Conservation (phyloP, 37 sponge, comb jelly and placozoan genomes). For the Petrosia ficiformis region DNA sequence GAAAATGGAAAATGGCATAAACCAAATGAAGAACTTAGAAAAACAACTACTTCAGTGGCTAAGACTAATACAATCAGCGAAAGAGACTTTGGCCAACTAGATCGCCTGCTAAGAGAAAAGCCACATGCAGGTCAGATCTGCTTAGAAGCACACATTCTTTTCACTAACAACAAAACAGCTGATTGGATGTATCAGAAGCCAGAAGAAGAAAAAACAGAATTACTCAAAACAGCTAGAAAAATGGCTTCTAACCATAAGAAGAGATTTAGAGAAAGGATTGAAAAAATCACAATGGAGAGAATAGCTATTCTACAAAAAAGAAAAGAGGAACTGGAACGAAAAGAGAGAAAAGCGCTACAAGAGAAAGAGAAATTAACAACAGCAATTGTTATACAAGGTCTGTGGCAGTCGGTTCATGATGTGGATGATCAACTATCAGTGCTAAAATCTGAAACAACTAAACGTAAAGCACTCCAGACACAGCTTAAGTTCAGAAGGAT, state of each 20-base stretch:
- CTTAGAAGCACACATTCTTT: slow-evolving; percentile 24
- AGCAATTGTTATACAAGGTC: slow-evolving; percentile 16
- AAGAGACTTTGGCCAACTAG: slow-evolving; percentile 37
- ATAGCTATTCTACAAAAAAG: not conserved
- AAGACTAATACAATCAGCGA: slow-evolving; percentile 45
- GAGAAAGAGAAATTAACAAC: slow-evolving; percentile 24
- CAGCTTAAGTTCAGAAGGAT: slow-evolving; percentile 14
- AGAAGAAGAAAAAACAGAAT: not conserved
- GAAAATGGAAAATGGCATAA: too few relatives aligned
- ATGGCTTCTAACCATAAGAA: slow-evolving; percentile 4
- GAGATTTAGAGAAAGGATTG: slow-evolving; percentile 3
- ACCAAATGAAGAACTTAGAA: not conserved
- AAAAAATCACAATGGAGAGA: not conserved
- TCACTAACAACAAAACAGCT: slow-evolving; percentile 36
- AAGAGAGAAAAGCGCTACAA: not conserved
- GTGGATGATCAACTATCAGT: not conserved
- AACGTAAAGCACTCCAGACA: slow-evolving; percentile 11
- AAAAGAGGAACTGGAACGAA: slow-evolving; percentile 2
- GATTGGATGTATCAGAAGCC: slow-evolving; percentile 26
- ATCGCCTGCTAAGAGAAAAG: slow-evolving; percentile 25
- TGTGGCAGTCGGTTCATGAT: slow-evolving; percentile 5
- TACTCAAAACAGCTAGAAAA: slow-evolving; percentile 8
- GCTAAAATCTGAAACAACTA: slow-evolving; percentile 9
- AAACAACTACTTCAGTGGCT: slow-evolving; percentile 20
- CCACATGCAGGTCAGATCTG: slow-evolving; percentile 18